Evolutionary conservation across 2,797 vertebrate genomes (phyloP).

Genomic region (Pristis pectinata): DNA sequence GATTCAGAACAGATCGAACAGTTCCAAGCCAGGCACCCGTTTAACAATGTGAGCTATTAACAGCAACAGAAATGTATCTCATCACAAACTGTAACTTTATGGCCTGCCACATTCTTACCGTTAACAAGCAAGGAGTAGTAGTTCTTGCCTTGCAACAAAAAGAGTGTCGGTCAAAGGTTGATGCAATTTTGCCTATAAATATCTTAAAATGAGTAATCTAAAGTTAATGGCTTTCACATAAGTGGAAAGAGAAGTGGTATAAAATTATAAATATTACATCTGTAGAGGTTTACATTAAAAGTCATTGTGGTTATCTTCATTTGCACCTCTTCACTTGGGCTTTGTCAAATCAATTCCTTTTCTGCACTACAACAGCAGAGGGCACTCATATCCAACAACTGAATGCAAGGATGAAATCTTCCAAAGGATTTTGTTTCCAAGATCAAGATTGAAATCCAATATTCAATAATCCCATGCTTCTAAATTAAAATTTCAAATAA

Average conservation of each 20-base stretch:
- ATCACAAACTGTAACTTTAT: too few relatives aligned
- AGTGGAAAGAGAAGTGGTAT: not conserved
- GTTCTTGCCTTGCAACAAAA: too few relatives aligned
- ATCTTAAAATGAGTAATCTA: not conserved
- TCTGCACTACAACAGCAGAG: not conserved
- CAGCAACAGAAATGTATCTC: too few relatives aligned
- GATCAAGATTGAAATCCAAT: not conserved
- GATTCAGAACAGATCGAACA: too few relatives aligned
- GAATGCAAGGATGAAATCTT: not conserved
- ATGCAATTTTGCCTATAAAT: not conserved
- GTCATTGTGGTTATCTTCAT: not conserved
- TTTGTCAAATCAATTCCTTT: not conserved
- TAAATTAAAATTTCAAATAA: not conserved
- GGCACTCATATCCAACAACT: not conserved
- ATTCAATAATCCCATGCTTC: not conserved
- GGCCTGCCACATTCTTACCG: too few relatives aligned
- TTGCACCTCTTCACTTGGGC: not conserved
- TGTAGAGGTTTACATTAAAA: not conserved
- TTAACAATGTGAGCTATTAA: too few relatives aligned
- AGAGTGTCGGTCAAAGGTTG: not conserved
- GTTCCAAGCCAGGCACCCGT: too few relatives aligned
- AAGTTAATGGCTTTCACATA: not conserved
- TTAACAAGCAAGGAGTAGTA: too few relatives aligned
- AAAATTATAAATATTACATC: not conserved
- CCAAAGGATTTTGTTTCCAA: not conserved